These are phyloP conservation scores for Camelus bactrianus DNA, from an alignment of 2,113 vertebrate species.

Conservation along the genomic window DNA sequence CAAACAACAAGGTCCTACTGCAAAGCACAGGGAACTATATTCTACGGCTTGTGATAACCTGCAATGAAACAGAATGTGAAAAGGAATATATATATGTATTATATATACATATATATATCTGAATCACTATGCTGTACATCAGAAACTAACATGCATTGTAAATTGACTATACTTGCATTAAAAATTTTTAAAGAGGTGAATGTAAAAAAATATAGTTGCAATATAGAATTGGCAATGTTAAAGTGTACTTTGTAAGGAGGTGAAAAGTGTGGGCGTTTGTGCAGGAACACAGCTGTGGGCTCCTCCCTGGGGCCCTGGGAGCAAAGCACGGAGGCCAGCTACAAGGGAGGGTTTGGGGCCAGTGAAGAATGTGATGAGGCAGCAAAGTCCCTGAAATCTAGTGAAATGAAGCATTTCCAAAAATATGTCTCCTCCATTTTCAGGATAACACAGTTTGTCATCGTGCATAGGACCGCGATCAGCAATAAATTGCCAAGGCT, in stretches of 20 bases:
- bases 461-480: not conserved
- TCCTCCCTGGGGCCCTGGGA: not conserved
- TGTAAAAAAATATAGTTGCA: not conserved
- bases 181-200: too few relatives aligned
- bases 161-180: too few relatives aligned
- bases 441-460: not conserved
- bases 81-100: too few relatives aligned
- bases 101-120: too few relatives aligned
- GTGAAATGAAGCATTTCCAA: constrained; percentile 16
- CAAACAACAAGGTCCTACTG: too few relatives aligned
- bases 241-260: not conserved
- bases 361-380: not conserved
- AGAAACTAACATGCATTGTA: too few relatives aligned
- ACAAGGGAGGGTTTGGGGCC: not conserved
- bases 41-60: too few relatives aligned
- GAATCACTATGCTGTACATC: too few relatives aligned
- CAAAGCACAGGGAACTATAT: too few relatives aligned
- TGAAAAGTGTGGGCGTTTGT: not conserved
- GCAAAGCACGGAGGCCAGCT: not conserved
- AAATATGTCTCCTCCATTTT: not conserved
- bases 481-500: not conserved
- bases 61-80: too few relatives aligned
- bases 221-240: not conserved
- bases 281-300: not conserved
- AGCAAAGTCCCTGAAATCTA: not conserved